Evolutionary conservation across 2,888 invertebrate genomes (phyloP), one percentile per base, ranked within the genome.

Genomic region (Orchesellides sinensis): DNA sequence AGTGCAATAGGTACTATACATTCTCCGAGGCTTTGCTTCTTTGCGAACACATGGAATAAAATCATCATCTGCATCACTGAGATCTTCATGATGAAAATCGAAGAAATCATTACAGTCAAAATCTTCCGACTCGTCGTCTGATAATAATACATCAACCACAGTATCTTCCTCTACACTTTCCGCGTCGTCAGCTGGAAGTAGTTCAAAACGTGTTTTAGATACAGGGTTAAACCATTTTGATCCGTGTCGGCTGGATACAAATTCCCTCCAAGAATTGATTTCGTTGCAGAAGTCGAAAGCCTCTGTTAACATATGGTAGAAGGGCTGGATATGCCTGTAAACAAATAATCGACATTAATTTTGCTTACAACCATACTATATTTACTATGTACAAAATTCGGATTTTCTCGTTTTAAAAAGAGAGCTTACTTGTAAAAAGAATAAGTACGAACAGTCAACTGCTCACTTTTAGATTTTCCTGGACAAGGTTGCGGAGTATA

Each of bases 1-100:
- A 14, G 32, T 47, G 47, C 85, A 85, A 6, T 47, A 45, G 12
- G 56, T 61, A 1, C 83, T 83, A 49, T 85, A 85, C 54, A 68
- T 79, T 35, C 69, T 72, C 3, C 70, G 61, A 0, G 54, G 35
- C 47, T 63, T 79, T 52, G 45, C 40, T 21, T 45, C 63, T 45
- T 83, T 74, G 17, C 66, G 40, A 73, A 73, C 72, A 0, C 72
- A 14, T 5, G 77, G 77, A 23, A 72, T 54, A 14, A 72, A 77
- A 10, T 77, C 83, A 32, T 74, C 73, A 65, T 70, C 79, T 0
- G 21, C 56, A 61, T 80, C 81, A 32, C 68, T 69, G 12, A 70
- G n/a, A 21, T 63, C 69, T 54, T 70, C 70, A 29, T 23, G 70
- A 21, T 79, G 78, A 25, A 21, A 25, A 70, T 79, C 79, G n/a